These are phyloP conservation scores for Apamea sordens DNA, from an alignment of 2,888 invertebrate species.

Conservation along the genomic window DNA sequence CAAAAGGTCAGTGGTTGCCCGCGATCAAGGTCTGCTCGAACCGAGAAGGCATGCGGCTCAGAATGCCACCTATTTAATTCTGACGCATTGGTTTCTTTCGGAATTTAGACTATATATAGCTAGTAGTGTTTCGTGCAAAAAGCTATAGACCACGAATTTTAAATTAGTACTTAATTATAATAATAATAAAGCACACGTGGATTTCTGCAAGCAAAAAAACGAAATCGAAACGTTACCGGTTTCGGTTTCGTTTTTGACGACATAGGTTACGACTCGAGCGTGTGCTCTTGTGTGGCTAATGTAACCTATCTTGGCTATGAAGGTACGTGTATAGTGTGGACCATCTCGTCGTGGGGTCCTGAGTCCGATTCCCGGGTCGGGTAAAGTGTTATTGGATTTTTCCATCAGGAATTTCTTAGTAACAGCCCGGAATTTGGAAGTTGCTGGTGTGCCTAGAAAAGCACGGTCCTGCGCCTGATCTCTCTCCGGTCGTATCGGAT, in stretches of 20 bases:
- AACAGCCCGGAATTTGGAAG: background rate
- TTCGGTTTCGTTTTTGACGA: background rate
- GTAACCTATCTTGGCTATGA: background rate
- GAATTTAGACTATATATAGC: constrained; percentile 28
- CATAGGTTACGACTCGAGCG: background rate
- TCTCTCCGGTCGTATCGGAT: background rate
- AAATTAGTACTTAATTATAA: background rate
- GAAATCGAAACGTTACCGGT: too few species aligned
- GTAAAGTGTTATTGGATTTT: background rate
- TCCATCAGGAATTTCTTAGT: background rate
- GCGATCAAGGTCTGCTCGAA: constrained; percentile 76
- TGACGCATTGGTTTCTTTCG: constrained; percentile 60
- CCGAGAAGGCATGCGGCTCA: constrained; percentile 67
- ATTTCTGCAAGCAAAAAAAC: too few species aligned
- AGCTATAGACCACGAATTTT: background rate
- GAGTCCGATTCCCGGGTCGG: too few species aligned
- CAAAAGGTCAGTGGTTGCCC: constrained; percentile 81
- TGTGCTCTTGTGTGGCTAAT: background rate
- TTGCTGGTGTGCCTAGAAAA: too few species aligned
- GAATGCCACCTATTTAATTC: constrained; percentile 57
- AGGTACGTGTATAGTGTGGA: background rate
- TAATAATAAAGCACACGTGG: background rate
- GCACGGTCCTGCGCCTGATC: background rate
- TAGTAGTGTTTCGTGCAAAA: constrained; percentile 33
- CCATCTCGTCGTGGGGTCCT: background rate